phyloP scores from a whole-genome alignment of 1,140 invertebrate species.

The Drosophila virilis region DNA sequence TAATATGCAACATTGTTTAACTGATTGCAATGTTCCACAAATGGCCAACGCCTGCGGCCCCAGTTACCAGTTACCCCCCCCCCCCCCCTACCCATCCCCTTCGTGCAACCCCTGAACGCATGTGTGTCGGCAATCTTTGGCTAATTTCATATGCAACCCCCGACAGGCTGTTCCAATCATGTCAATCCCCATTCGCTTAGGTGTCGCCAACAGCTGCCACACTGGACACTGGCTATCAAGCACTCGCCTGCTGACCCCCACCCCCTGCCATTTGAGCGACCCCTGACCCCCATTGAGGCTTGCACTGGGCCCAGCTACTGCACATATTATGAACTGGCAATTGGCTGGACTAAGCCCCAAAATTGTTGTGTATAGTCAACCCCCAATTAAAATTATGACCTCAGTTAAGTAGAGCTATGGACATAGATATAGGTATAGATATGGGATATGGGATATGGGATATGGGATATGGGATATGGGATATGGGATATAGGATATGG shows the following conservation, averaged over 20 bases:
- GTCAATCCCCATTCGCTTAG: slow-evolving; percentile 29
- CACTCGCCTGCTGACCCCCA: background rate
- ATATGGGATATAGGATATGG: too few relatives aligned
- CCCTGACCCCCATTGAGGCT: background rate
- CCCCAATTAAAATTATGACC: slow-evolving; percentile 1
- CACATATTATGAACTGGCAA: slow-evolving; percentile 57
- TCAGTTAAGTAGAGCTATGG: background rate
- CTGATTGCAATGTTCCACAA: slow-evolving; percentile 65
- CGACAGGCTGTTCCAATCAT: slow-evolving; percentile 13
- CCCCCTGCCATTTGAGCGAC: background rate
- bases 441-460: too few relatives aligned
- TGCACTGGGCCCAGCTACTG: slow-evolving; percentile 40
- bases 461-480: too few relatives aligned
- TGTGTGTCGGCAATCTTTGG: slow-evolving; percentile 51
- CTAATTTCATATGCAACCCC: slow-evolving; percentile 54
- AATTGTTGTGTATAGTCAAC: slow-evolving; percentile 17
- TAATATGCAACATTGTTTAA: slow-evolving; percentile 80
- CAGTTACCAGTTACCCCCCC: too few relatives aligned
- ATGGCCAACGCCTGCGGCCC: background rate
- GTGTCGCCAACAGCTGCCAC: slow-evolving; percentile 41
- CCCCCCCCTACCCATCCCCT: background rate
- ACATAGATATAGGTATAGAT: too few relatives aligned
- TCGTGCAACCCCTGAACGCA: slow-evolving; percentile 26
- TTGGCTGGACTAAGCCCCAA: slow-evolving; percentile 22
- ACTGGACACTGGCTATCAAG: background rate